phyloP scores from a whole-genome alignment of 1,140 invertebrate species.

The Drosophila subobscura region DNA sequence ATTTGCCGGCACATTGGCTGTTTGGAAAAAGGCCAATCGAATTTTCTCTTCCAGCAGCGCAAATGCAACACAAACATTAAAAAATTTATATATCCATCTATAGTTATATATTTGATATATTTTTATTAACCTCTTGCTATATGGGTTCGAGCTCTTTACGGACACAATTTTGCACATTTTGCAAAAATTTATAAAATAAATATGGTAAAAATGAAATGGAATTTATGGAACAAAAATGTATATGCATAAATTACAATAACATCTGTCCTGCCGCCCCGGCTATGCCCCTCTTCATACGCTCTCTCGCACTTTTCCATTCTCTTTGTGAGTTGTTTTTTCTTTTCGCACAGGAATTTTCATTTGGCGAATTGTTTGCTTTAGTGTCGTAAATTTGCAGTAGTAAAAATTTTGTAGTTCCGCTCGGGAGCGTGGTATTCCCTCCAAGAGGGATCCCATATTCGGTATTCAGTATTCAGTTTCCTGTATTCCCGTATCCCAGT shows the following conservation, averaged over 20 bases:
- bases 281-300: constrained; percentile 5
- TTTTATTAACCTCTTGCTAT: constrained; percentile 57
- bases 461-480: constrained; percentile 31
- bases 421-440: neutral
- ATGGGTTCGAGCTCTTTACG: constrained; percentile 42
- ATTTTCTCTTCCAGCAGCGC: constrained; percentile 34
- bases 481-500: constrained; percentile 1
- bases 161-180: constrained; percentile 57
- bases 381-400: constrained; percentile 68
- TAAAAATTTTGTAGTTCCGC: constrained; percentile 57
- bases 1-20: constrained; percentile 41
- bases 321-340: constrained; percentile 38
- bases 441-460: constrained; percentile 19
- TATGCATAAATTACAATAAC: constrained; percentile 78
- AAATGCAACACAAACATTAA: constrained; percentile 59
- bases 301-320: constrained; percentile 24
- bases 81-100: constrained; percentile 4
- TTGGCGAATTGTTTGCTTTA: constrained; percentile 74
- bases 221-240: constrained; percentile 52
- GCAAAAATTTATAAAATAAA: constrained; percentile 62
- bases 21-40: constrained; percentile 37
- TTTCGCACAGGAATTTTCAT: constrained; percentile 58
- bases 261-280: constrained; percentile 48
- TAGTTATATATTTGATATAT: constrained; percentile 35
- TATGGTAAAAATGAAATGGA: constrained; percentile 38